These are phyloP conservation scores for Meiosimyza decipiens DNA, from an alignment of 2,888 invertebrate species.

Conservation along the genomic window DNA sequence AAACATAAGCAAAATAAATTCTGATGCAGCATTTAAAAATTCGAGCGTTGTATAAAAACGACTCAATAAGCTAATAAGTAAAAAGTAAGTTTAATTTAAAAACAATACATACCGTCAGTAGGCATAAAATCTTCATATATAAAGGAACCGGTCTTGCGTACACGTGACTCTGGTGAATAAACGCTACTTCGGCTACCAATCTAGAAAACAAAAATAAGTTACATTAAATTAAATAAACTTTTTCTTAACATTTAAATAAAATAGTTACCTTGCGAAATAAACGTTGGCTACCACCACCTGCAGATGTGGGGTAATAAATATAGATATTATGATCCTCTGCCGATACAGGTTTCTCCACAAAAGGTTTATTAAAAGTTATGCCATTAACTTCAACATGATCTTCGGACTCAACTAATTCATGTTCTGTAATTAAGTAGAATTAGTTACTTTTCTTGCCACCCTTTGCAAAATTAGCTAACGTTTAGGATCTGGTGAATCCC, in stretches of 20 bases:
- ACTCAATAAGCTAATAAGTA: conserved; percentile 36
- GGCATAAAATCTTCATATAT: conserved; percentile 99
- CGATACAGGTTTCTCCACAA: conserved; percentile 99
- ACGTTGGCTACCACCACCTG: conserved; percentile 97
- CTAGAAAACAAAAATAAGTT: conserved; percentile 67
- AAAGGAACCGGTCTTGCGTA: conserved; percentile 96
- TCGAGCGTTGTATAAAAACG: conserved; percentile 20
- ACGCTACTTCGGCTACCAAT: conserved; percentile 99
- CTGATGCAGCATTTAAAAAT: conserved; percentile 21
- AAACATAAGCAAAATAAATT: conserved; percentile 15
- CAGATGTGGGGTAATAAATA: conserved; percentile 98
- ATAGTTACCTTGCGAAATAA: conserved; percentile 91
- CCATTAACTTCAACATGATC: conserved; percentile 98
- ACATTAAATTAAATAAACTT: neutral
- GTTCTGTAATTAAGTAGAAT: conserved; percentile 72
- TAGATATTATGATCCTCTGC: conserved; percentile 99
- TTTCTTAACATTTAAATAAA: neutral
- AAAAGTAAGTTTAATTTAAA: conserved; percentile 31
- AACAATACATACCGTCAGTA: conserved; percentile 84
- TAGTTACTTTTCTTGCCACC: neutral
- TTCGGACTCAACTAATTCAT: conserved; percentile 92
- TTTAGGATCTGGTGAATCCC: conserved; percentile 92
- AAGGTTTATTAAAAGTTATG: conserved; percentile 95
- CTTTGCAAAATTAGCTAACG: conserved; percentile 70
- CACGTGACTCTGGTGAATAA: conserved; percentile 95